phyloP scores from a whole-genome alignment of 2,888 invertebrate species.

The Volucella inanis region DNA sequence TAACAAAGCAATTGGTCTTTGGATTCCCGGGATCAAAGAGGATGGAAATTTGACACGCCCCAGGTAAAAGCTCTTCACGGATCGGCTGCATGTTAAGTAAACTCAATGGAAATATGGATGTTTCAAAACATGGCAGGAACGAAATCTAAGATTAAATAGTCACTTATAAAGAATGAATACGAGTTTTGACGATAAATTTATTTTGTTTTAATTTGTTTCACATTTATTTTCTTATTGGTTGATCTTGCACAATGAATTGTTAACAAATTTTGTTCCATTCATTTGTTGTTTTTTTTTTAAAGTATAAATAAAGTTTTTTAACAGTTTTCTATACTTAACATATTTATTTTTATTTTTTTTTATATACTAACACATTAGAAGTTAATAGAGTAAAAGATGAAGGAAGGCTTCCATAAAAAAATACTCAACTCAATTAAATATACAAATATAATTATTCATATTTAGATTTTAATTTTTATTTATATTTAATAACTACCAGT shows the following conservation, averaged over 20 bases:
- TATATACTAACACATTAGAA: constrained; percentile 38
- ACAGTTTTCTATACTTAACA: constrained; percentile 50
- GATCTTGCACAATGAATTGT: constrained; percentile 32
- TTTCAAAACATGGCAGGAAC: no score
- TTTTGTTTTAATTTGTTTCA: constrained; percentile 45
- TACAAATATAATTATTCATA: constrained; percentile 22
- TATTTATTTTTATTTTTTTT: constrained; percentile 32
- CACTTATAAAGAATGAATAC: not conserved
- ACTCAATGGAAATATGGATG: no score
- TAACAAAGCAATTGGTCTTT: no score
- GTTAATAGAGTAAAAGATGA: constrained; percentile 31
- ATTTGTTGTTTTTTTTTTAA: constrained; percentile 13
- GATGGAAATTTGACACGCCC: no score
- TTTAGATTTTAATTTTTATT: constrained; percentile 11
- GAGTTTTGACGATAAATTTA: constrained; percentile 31
- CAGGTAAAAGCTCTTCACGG: no score
- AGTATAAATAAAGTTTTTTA: constrained; percentile 38
- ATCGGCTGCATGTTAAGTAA: no score
- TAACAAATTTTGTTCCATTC: constrained; percentile 20
- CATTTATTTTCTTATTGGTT: constrained; percentile 27
- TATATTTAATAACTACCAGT: constrained; percentile 35
- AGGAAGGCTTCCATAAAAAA: constrained; percentile 51
- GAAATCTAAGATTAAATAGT: no score
- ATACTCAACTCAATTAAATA: constrained; percentile 49
- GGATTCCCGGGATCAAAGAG: no score